phyloP scores from a whole-genome alignment of 2,113 vertebrate genomes.

The Empidonax traillii region DNA sequence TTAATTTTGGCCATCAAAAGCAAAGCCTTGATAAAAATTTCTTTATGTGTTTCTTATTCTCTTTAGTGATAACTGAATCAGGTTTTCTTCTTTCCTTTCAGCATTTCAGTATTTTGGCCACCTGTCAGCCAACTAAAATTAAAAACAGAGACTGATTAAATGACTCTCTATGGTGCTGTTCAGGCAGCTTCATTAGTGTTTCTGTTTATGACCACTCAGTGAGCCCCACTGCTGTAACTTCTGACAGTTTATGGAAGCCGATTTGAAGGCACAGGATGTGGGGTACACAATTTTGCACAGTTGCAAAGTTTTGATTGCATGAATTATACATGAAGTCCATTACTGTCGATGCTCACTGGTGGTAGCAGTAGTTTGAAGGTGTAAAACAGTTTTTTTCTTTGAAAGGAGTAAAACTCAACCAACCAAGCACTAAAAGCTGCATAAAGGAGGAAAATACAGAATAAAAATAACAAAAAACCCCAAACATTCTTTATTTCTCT shows the following conservation, averaged over 20 bases:
- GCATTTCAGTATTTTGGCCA: constrained; percentile 44
- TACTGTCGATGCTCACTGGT: constrained; percentile 2
- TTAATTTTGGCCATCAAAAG: constrained; percentile 25
- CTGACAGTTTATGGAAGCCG: constrained; percentile 50
- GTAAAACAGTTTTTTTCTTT: neutral
- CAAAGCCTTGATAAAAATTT: constrained; percentile 55
- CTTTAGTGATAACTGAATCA: neutral
- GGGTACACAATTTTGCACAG: constrained; percentile 60
- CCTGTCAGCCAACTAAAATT: constrained; percentile 65
- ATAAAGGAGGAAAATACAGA: neutral
- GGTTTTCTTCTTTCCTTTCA: neutral
- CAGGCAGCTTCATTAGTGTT: constrained; percentile 66
- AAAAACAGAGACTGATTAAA: constrained; percentile 70
- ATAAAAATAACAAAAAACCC: neutral
- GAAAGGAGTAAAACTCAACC: neutral
- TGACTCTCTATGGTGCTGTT: constrained; percentile 63
- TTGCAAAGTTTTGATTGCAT: constrained; percentile 76
- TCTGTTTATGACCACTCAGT: constrained; percentile 53
- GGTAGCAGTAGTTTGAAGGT: constrained; percentile 38
- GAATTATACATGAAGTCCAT: constrained; percentile 74
- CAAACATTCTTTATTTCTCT: neutral
- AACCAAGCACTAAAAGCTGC: neutral
- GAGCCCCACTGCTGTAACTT: constrained; percentile 55
- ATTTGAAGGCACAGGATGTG: constrained; percentile 64
- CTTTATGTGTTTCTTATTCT: constrained; percentile 22